Percentiles rank a stretch among this genome's conserved stretches.
Conservation (phyloP, 2,113 vertebrate species). For the Castor canadensis region DNA sequence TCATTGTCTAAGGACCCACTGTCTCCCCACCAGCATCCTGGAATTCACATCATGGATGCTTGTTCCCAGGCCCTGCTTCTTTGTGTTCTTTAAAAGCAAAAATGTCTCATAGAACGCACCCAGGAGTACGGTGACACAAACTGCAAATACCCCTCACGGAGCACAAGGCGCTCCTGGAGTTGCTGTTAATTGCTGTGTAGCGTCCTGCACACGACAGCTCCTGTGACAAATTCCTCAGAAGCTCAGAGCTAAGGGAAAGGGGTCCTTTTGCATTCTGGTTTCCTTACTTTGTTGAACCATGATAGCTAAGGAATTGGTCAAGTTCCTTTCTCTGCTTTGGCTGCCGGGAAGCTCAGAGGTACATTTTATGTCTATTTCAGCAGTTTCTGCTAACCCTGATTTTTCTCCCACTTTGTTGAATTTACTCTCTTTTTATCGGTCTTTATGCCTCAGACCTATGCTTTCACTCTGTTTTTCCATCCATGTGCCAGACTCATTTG, state of each 20-base stretch:
- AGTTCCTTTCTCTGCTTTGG: not conserved
- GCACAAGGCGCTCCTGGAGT: not conserved
- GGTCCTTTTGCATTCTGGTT: not conserved
- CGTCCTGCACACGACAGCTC: too few relatives aligned
- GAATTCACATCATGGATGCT: too few relatives aligned
- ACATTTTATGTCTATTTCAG: not conserved
- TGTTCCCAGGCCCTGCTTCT: not conserved
- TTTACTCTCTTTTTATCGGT: not conserved
- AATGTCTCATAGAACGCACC: not conserved
- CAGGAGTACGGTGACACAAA: too few relatives aligned
- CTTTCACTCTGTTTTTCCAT: not conserved
- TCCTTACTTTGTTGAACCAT: not conserved
- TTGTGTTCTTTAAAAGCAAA: too few relatives aligned
- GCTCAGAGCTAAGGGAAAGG: not conserved
- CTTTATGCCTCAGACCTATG: not conserved
- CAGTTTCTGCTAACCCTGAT: not conserved
- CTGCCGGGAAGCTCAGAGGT: not conserved
- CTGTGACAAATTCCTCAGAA: not conserved
- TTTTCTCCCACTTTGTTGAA: not conserved
- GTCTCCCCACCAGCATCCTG: not conserved
- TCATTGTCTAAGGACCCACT: too few relatives aligned
- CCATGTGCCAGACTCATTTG: not conserved
- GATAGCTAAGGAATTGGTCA: not conserved
- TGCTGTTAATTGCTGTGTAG: rapidly evolving
- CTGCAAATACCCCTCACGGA: rapidly evolving